Conservation (phyloP, 2,888 invertebrate genomes). For the Zhuqinia jingwanae region DNA sequence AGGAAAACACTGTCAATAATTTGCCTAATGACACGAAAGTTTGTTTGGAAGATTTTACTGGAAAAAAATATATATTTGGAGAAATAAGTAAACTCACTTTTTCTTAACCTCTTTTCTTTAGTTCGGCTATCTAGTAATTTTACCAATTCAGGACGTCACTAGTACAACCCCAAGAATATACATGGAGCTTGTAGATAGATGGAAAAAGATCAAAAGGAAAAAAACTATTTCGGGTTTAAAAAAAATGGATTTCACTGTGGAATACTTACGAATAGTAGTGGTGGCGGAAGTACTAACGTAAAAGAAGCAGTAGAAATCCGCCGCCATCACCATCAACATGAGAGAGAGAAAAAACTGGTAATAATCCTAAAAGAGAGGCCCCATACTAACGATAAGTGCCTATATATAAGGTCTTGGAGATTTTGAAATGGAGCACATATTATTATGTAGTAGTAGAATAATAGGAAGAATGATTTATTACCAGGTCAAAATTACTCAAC, state of each 20-base stretch:
- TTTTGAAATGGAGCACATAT: slow-evolving; percentile 52
- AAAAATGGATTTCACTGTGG: slow-evolving; percentile 48
- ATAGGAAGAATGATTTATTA: slow-evolving; percentile 63
- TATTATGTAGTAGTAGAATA: too few relatives aligned
- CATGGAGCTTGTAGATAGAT: too few relatives aligned
- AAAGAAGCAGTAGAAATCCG: too few relatives aligned
- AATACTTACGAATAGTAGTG: not conserved
- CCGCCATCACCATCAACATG: too few relatives aligned
- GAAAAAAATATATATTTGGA: not conserved
- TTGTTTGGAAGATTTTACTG: too few relatives aligned
- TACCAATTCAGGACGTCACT: too few relatives aligned
- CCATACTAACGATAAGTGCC: slow-evolving; percentile 11
- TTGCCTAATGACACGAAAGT: too few relatives aligned
- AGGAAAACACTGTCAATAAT: too few relatives aligned
- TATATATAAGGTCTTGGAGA: not conserved
- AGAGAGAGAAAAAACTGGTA: too few relatives aligned
- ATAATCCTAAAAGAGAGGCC: slow-evolving; percentile 9
- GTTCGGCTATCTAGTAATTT: not conserved
- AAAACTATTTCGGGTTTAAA: not conserved
- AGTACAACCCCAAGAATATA: too few relatives aligned
- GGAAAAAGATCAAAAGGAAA: too few relatives aligned
- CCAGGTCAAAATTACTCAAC: slow-evolving; percentile 71
- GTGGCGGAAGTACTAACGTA: too few relatives aligned
- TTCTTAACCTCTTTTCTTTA: not conserved
- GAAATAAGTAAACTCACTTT: not conserved